A percentile compares a stretch with the other conserved stretches of the same genome.
These are phyloP conservation scores for Melikaiella ostensackeni DNA, from an alignment of 2,888 invertebrate genomes.

Conservation along the genomic window DNA sequence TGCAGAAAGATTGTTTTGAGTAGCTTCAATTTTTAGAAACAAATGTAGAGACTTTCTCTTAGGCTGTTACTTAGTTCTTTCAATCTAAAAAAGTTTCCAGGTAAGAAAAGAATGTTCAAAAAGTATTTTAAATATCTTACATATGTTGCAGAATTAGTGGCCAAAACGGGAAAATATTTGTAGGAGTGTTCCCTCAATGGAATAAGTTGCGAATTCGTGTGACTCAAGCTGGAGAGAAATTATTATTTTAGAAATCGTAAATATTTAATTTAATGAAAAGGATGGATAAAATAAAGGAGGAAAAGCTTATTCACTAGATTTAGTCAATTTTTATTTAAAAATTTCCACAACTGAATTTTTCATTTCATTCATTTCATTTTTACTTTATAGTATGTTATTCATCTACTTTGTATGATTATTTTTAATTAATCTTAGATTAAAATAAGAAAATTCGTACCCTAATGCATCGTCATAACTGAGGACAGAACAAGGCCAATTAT, in stretches of 20 bases:
- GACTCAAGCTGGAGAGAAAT: slow-evolving; percentile 71
- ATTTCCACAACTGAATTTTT: background rate
- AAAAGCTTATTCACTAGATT: background rate
- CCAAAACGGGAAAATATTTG: slow-evolving; percentile 70
- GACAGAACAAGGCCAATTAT: slow-evolving; percentile 78
- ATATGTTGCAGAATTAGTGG: slow-evolving; percentile 76
- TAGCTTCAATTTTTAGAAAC: too few relatives aligned
- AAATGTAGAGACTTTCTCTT: too few relatives aligned
- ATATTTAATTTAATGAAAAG: too few relatives aligned
- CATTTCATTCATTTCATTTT: too few relatives aligned
- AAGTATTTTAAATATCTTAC: slow-evolving; percentile 59
- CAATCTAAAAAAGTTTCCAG: too few relatives aligned
- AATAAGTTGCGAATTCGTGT: slow-evolving; percentile 71
- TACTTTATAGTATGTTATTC: too few relatives aligned
- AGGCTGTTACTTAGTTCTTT: too few relatives aligned
- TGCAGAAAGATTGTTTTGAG: background rate
- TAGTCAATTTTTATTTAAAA: background rate
- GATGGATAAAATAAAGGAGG: too few relatives aligned
- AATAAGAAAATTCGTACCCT: slow-evolving; percentile 64
- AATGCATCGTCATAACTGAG: slow-evolving; percentile 76
- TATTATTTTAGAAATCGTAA: too few relatives aligned
- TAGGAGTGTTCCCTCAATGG: slow-evolving; percentile 73
- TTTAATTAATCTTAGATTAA: slow-evolving; percentile 22
- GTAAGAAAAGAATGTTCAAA: slow-evolving; percentile 2
- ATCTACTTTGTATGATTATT: background rate